Evolutionary conservation across 2,113 vertebrate species (phyloP).

Genomic region (Ochotona curzoniae): DNA sequence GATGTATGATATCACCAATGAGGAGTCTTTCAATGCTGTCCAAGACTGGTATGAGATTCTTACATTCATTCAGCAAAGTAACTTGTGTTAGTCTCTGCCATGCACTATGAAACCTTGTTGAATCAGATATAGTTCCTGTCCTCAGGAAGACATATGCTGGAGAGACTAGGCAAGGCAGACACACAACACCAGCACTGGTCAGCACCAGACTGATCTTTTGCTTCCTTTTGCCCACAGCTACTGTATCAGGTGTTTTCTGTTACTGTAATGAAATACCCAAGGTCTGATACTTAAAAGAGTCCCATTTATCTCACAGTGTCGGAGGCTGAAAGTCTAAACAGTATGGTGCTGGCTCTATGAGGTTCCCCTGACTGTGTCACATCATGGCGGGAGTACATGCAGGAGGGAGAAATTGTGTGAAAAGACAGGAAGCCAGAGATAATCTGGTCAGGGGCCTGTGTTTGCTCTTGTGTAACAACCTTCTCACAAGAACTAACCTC

Average conservation of each 20-base stretch:
- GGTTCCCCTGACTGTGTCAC: not conserved
- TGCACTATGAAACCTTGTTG: constrained; percentile 24
- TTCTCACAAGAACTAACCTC: not conserved
- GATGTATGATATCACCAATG: constrained; percentile 98
- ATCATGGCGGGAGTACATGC: not conserved
- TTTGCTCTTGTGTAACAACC: not conserved
- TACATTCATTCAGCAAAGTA: constrained; percentile 9
- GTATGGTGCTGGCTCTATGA: not conserved
- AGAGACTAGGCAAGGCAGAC: not conserved
- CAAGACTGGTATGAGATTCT: constrained; percentile 94
- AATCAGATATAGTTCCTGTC: not conserved
- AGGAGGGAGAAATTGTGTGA: not conserved
- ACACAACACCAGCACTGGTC: not conserved
- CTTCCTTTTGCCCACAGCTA: not conserved
- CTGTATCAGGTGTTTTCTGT: not conserved
- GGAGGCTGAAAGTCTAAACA: not conserved
- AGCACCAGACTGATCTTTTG: not conserved
- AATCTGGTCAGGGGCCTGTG: not conserved
- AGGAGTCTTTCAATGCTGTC: constrained; percentile 98
- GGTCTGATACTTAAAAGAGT: not conserved
- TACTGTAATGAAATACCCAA: not conserved
- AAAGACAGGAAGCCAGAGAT: not conserved
- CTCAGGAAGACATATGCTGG: constrained; percentile 1
- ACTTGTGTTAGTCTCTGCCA: no score
- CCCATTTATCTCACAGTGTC: not conserved